Conservation (phyloP, 2,797 vertebrate species). For the Cossypha polioptera region DNA sequence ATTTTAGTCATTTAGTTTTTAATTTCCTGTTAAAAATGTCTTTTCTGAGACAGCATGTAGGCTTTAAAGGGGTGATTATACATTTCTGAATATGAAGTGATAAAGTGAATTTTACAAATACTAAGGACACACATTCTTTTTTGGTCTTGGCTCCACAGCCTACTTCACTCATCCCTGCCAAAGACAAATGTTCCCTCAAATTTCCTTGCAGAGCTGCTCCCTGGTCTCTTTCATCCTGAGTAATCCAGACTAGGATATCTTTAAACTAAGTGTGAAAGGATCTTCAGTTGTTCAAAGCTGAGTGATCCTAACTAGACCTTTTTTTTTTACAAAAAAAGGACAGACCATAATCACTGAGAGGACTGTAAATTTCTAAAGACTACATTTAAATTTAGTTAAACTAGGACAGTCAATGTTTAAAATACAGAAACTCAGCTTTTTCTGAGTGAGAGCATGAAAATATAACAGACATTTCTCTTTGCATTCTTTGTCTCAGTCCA, state of each 20-base stretch:
- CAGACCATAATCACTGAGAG: not conserved
- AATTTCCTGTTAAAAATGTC: not conserved
- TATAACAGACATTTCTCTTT: not conserved
- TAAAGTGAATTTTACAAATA: not conserved
- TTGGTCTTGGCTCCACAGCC: not conserved
- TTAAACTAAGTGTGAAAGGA: not conserved
- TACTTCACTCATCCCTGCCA: not conserved
- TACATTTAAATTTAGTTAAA: not conserved
- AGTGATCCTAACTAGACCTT: not conserved
- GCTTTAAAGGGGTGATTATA: not conserved
- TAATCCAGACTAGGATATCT: not conserved
- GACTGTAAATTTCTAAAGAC: not conserved
- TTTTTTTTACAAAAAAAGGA: not conserved
- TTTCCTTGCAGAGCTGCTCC: not conserved
- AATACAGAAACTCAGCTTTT: not conserved
- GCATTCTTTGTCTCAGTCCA: not conserved
- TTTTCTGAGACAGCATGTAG: not conserved
- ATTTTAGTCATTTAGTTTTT: not conserved
- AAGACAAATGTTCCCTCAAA: not conserved
- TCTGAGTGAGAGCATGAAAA: not conserved
- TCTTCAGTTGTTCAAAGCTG: not conserved
- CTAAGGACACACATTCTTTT: not conserved
- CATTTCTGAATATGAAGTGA: not conserved
- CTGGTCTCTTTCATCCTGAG: not conserved
- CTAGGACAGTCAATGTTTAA: rapidly evolving